A percentile compares a stretch with the other conserved stretches of the same genome.
Conservation (phyloP, 1,140 invertebrate species). For the Drosophila orosa region DNA sequence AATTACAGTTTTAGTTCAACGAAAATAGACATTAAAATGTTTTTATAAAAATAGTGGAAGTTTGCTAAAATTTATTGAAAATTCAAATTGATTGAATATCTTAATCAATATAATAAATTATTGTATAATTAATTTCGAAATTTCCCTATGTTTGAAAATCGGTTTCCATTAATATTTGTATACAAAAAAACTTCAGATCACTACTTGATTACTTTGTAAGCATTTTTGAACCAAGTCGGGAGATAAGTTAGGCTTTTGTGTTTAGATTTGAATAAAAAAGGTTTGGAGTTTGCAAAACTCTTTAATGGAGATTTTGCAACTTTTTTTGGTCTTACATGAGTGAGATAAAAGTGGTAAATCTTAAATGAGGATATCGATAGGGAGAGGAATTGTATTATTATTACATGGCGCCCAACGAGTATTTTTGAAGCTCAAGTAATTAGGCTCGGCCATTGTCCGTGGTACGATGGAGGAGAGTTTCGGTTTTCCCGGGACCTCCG, state of each 20-base stretch:
- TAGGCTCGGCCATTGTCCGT: constrained; percentile 1
- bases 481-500: constrained; percentile 18
- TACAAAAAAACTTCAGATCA: background rate
- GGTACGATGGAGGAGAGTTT: background rate
- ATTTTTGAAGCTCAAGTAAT: background rate
- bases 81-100: background rate
- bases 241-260: background rate
- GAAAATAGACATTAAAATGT: no score
- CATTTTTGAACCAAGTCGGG: background rate
- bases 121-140: background rate
- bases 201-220: background rate
- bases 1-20: background rate
- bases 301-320: background rate
- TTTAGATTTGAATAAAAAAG: no score
- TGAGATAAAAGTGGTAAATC: background rate
- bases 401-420: background rate
- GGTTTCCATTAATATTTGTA: background rate
- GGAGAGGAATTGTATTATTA: background rate
- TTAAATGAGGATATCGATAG: background rate
- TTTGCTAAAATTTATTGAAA: background rate
- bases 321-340: background rate
- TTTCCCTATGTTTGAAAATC: background rate
- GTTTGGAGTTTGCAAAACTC: background rate
- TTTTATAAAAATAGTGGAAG: background rate
- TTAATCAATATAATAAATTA: background rate